Evolutionary conservation across 2,113 vertebrate species (phyloP), one percentile per base, ranked within the genome.

Genomic region (Pollimyrus isidori): DNA sequence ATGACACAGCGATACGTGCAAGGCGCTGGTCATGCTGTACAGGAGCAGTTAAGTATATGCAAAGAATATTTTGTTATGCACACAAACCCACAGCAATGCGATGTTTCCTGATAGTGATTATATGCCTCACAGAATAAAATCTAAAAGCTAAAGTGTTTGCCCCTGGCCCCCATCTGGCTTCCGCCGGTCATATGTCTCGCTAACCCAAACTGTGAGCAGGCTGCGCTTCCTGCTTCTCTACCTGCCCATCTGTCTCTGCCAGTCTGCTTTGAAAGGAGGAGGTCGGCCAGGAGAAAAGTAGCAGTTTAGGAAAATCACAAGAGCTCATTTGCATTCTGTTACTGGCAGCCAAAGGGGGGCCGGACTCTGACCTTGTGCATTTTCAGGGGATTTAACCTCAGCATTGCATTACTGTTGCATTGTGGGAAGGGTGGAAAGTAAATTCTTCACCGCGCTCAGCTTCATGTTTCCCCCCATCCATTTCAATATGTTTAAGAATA

Each of bases 281-380:
- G 48, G 45, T 26, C 73, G 13, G 73, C 35, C 73, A 23, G 45
- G 23, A 26, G 45, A 86, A 23, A 49, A 86, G 83, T 46, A 86
- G 23, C n/a, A 23, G 82, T 86, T 86, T 86, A n/a, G 73, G 73
- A 80, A 80, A 80, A 50, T 48, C 45, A 26, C 45, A 86, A 50
- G 83, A 48, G 83, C 46, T 86, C 45, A 49, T 48, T 86, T 50
- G 23, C 83, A 48, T 50, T 86, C 23, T 26, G 15, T 30, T 50
- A 86, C 23, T 15, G 11, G 83, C 45, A 48, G 23, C 83, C 83
- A 86, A 48, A 48, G 83, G 46, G 46, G 46, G 48, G 83, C 48
- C 26, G 83, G 83, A 86, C 45, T 86, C 48, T 86, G 83, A 86
- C 83, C 83, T 86, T 86, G 83, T 50, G 46, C 23, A 48, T 86